Evolutionary conservation across 2,888 invertebrate genomes (phyloP).

Genomic region (Andrena praecox): DNA sequence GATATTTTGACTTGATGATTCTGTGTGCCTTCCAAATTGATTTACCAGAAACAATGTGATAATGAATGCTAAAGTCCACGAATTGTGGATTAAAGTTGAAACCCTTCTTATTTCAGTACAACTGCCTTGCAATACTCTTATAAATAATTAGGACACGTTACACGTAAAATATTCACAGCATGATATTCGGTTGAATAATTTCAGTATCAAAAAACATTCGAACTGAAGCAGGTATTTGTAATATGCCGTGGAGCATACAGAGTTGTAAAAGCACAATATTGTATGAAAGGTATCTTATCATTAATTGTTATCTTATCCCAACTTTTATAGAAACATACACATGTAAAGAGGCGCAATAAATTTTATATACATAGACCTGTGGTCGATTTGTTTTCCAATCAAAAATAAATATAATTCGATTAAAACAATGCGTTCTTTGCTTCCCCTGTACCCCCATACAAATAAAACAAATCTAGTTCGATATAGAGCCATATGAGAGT

Average conservation of each 20-base stretch:
- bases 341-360: conserved; percentile 45
- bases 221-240: neutral
- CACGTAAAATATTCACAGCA: neutral
- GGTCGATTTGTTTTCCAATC: conserved; percentile 47
- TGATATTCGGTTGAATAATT: conserved; percentile 2
- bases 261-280: conserved; percentile 31
- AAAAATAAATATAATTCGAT: conserved; percentile 61
- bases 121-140: neutral
- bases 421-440: conserved; percentile 19
- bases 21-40: conserved; percentile 11
- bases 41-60: conserved; percentile 13
- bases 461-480: neutral
- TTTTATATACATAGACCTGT: conserved; percentile 58
- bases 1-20: conserved; percentile 11
- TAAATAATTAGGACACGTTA: neutral
- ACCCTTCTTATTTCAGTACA: no score
- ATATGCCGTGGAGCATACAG: conserved; percentile 18
- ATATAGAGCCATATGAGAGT: no score
- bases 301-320: conserved; percentile 52
- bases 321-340: conserved; percentile 57
- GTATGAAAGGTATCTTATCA: conserved; percentile 20
- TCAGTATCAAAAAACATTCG: neutral
- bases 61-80: neutral
- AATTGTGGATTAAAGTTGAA: neutral
- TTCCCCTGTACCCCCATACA: neutral